phyloP scores from a whole-genome alignment of 2,797 vertebrate species.

The Microcaecilia unicolor region DNA sequence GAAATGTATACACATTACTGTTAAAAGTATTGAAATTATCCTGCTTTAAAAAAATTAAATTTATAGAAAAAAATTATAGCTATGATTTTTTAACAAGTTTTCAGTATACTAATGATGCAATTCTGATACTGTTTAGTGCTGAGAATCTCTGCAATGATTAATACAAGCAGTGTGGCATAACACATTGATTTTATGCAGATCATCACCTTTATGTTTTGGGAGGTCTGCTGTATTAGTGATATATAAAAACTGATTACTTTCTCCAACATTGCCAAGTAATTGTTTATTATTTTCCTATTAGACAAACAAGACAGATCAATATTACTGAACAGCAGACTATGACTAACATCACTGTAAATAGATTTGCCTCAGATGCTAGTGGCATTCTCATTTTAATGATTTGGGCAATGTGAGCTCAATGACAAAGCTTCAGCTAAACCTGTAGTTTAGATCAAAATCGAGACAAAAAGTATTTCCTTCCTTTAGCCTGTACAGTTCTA shows the following conservation, averaged over 20 bases:
- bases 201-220: constrained; percentile 89
- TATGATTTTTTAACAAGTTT: constrained; percentile 12
- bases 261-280: constrained; percentile 83
- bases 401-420: constrained; percentile 89
- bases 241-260: constrained; percentile 97
- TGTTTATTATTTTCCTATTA: constrained; percentile 99
- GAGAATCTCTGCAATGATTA: constrained; percentile 58
- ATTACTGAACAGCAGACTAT: constrained; percentile 82
- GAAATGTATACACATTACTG: no score
- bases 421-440: constrained; percentile 54
- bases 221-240: constrained; percentile 76
- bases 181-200: constrained; percentile 98
- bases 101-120: constrained; percentile 20
- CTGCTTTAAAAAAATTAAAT: no score
- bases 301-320: constrained; percentile 95
- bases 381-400: constrained; percentile 86
- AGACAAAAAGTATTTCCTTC: constrained; percentile 31
- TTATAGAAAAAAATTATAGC: no score
- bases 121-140: constrained; percentile 36
- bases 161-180: constrained; percentile 80
- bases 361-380: constrained; percentile 81
- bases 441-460: constrained; percentile 42
- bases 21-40: constrained; percentile 3
- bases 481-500: no score
- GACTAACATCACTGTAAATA: constrained; percentile 94